A percentile compares a stretch with the other conserved stretches of the same genome.
Evolutionary conservation across 1,140 invertebrate genomes (phyloP).

Genomic region (Phymastichus coffea): DNA sequence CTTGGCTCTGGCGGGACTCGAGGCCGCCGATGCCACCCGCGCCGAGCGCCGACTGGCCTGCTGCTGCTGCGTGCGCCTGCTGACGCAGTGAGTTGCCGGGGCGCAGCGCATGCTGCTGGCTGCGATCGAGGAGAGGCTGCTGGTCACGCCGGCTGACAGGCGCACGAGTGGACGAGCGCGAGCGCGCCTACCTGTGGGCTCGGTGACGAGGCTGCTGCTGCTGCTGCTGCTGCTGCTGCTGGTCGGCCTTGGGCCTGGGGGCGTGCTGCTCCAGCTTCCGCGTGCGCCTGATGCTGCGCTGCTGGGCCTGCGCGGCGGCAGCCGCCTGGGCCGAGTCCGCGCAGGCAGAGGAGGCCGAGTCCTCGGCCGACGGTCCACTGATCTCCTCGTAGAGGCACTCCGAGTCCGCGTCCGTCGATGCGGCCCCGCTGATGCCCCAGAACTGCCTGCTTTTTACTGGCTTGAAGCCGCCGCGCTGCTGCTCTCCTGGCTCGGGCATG

Average conservation of each 20-base stretch:
- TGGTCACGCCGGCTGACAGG: too few relatives aligned
- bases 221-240: slow-evolving; percentile 5
- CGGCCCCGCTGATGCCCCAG: slow-evolving; percentile 46
- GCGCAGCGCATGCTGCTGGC: slow-evolving; percentile 23
- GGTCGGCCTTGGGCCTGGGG: not conserved
- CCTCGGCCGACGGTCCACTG: slow-evolving; percentile 46
- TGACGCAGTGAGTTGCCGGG: slow-evolving; percentile 28
- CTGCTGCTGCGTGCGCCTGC: slow-evolving; percentile 30
- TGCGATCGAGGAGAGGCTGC: too few relatives aligned
- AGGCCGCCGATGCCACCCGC: slow-evolving; percentile 21
- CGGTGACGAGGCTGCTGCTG: slow-evolving; percentile 19
- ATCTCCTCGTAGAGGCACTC: slow-evolving; percentile 56
- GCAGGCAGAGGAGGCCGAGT: slow-evolving; percentile 36
- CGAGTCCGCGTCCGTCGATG: slow-evolving; percentile 50
- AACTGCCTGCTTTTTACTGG: slow-evolving; percentile 57
- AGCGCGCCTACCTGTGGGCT: slow-evolving; percentile 8
- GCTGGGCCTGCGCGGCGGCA: slow-evolving; percentile 1
- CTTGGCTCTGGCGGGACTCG: slow-evolving; percentile 33
- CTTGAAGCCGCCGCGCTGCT: slow-evolving; percentile 54
- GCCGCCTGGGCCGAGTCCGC: not conserved
- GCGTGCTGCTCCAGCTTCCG: slow-evolving; percentile 26
- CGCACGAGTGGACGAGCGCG: too few relatives aligned
- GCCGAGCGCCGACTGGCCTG: slow-evolving; percentile 34
- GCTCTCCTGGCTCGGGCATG: slow-evolving; percentile 56
- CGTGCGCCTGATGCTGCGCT: slow-evolving; percentile 24